Evolutionary conservation across 2,113 vertebrate species (phyloP), one percentile per base, ranked within the genome.

Genomic region (Tonatia bakeri): DNA sequence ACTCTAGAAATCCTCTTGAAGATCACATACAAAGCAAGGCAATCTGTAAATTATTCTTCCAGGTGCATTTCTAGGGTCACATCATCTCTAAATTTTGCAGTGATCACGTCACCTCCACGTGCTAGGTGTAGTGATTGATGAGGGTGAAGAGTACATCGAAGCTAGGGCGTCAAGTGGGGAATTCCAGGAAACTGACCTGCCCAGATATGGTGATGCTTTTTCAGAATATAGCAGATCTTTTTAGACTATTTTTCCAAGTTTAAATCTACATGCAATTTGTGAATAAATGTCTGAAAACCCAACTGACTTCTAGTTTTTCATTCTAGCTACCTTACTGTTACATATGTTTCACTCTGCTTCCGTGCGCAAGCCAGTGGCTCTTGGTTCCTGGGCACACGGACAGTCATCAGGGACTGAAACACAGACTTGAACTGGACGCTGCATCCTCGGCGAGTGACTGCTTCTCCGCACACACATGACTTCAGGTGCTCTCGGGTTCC

Each of bases 391-490:
- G 13, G 54, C n/a, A 40, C 40, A 50, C 61, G 3, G 11, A 12
- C 45, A 9, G 0, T 8, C 36, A 17, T 15, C 2, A 10, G 80
- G 15, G n/a, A 28, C 1, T 4, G 43, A 28, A 17, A 54, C 3
- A 7, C 0, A 24, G 69, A 1, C n/a, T 3, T 8, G 2, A 47
- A 15, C 2, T 0, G 38, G n/a, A 17, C 8, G 0, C 38, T 1
- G 19, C 0, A 3, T 3, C 28, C 22, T 26, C 13, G 2, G 13
- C 0, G 13, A 16, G 65, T 1, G n/a, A 40, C 7, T 47, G 38
- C 26, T 65, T 45, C 61, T 80, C 67, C 10, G n/a, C 7, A 26
- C 61, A 83, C 11, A 36, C 40, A 7, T 9, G 1, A 17, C 6
- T 5, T 45, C 56, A 15, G 47, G 47, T 22, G 86, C 26, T 19